A percentile compares a stretch with the other conserved stretches of the same genome.
phyloP scores from a whole-genome alignment of 2,888 invertebrate genomes.

The Chesias legatella region DNA sequence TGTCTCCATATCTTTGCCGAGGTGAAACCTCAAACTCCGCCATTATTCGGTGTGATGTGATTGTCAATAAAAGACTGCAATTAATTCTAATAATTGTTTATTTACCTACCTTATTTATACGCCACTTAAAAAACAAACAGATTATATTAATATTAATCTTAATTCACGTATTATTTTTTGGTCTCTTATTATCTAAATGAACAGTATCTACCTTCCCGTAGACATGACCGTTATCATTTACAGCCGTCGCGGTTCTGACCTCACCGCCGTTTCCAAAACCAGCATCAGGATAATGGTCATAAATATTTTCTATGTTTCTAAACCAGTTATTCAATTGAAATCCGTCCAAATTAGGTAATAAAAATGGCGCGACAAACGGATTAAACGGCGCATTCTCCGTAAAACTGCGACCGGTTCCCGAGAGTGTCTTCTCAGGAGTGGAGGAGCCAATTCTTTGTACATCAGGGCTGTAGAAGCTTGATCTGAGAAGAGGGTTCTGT shows the following conservation, averaged over 20 bases:
- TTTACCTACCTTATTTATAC: constrained; percentile 2
- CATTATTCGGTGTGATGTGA: constrained; percentile 4
- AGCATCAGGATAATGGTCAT: constrained; percentile 32
- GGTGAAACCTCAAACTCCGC: constrained; percentile 8
- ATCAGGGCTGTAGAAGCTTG: constrained; percentile 18
- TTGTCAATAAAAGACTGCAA: constrained; percentile 46
- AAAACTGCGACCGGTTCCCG: constrained; percentile 48
- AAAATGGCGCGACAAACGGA: constrained; percentile 46
- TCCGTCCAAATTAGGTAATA: constrained; percentile 42
- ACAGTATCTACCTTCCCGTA: constrained; percentile 51
- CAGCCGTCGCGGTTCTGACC: constrained; percentile 39
- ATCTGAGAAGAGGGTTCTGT: constrained; percentile 11
- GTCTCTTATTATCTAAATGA: constrained; percentile 37
- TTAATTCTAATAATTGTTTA: constrained; percentile 18
- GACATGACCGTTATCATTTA: constrained; percentile 54
- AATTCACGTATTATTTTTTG: constrained; percentile 4
- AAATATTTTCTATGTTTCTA: constrained; percentile 44
- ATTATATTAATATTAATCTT: too few species aligned
- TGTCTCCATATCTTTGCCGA: constrained; percentile 54
- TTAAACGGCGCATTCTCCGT: constrained; percentile 29
- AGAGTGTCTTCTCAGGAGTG: constrained; percentile 39
- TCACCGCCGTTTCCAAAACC: constrained; percentile 38
- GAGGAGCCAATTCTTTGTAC: constrained; percentile 12
- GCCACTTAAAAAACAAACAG: too few species aligned
- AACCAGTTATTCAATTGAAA: constrained; percentile 47